Conservation (phyloP, 1,140 invertebrate genomes). For the Thaumetopoea pityocampa region DNA sequence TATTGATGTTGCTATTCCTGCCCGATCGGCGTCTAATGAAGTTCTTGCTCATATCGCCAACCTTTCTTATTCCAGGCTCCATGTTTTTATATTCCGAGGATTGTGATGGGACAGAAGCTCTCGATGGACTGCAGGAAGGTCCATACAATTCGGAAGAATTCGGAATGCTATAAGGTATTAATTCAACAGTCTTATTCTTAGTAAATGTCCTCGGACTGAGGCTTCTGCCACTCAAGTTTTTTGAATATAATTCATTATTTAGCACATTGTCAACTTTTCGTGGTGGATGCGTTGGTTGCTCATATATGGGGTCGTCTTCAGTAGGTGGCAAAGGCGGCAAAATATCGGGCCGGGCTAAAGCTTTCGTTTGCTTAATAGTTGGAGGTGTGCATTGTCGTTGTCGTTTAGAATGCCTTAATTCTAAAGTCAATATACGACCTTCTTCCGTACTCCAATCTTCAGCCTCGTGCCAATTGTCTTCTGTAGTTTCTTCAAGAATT, state of each 20-base stretch:
- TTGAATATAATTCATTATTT: constrained; percentile 73
- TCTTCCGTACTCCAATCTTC: constrained; percentile 67
- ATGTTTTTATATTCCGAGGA: constrained; percentile 67
- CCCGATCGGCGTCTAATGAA: constrained; percentile 24
- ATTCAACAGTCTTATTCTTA: constrained; percentile 39
- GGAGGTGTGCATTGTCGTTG: constrained; percentile 78
- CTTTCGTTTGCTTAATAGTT: constrained; percentile 62
- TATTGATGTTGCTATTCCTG: constrained; percentile 40
- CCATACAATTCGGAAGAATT: constrained; percentile 29
- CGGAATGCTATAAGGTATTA: constrained; percentile 19
- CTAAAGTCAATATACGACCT: constrained; percentile 78
- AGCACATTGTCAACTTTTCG: constrained; percentile 64
- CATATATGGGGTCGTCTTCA: constrained; percentile 74
- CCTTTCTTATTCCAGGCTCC: constrained; percentile 16
- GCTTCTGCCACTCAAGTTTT: constrained; percentile 81
- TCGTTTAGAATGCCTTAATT: constrained; percentile 81
- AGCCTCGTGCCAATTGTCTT: constrained; percentile 42
- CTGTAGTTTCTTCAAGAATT: constrained; percentile 33
- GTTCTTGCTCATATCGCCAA: constrained; percentile 24
- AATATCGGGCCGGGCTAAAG: constrained; percentile 78
- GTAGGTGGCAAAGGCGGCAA: constrained; percentile 79
- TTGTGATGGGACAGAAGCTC: constrained; percentile 56
- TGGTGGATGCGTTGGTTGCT: constrained; percentile 77
- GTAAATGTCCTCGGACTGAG: constrained; percentile 60
- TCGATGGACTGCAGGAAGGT: constrained; percentile 50